phyloP scores from a whole-genome alignment of 2,888 invertebrate species.

The Lithophane socia region DNA sequence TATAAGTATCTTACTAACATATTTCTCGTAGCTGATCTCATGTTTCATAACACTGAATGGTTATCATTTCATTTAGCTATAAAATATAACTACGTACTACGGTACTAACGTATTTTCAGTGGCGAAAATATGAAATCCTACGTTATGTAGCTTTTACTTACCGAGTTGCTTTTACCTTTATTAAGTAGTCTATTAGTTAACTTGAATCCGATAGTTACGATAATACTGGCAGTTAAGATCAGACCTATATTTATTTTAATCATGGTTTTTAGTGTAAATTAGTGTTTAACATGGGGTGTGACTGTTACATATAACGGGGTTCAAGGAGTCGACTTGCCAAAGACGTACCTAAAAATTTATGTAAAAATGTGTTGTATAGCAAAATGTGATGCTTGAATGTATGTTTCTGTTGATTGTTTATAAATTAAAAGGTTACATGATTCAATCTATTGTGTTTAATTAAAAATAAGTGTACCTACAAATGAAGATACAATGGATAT shows the following conservation, averaged over 20 bases:
- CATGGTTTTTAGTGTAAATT: conserved; percentile 65
- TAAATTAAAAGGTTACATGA: conserved; percentile 81
- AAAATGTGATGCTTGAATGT: conserved; percentile 76
- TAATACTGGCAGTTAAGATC: conserved; percentile 61
- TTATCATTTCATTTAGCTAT: conserved; percentile 59
- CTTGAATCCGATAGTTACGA: conserved; percentile 63
- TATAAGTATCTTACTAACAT: conserved; percentile 50
- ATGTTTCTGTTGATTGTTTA: conserved; percentile 86
- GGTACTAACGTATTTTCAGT: conserved; percentile 48
- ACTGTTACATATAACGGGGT: conserved; percentile 61
- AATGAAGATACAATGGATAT: not conserved
- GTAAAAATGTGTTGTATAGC: conserved; percentile 78
- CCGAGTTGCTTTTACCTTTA: conserved; percentile 56
- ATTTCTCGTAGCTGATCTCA: conserved; percentile 67
- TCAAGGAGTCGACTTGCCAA: conserved; percentile 80
- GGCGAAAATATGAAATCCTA: conserved; percentile 57
- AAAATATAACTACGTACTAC: conserved; percentile 42
- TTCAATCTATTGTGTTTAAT: conserved; percentile 59
- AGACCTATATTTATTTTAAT: conserved; percentile 69
- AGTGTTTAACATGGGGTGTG: conserved; percentile 59
- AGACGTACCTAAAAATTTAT: conserved; percentile 79
- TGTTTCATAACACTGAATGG: conserved; percentile 50
- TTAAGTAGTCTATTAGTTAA: conserved; percentile 68
- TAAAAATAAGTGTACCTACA: conserved; percentile 1
- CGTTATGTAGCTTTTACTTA: conserved; percentile 49